Conservation (phyloP, 2,113 vertebrate species). For the Ornithorhynchus anatinus region DNA sequence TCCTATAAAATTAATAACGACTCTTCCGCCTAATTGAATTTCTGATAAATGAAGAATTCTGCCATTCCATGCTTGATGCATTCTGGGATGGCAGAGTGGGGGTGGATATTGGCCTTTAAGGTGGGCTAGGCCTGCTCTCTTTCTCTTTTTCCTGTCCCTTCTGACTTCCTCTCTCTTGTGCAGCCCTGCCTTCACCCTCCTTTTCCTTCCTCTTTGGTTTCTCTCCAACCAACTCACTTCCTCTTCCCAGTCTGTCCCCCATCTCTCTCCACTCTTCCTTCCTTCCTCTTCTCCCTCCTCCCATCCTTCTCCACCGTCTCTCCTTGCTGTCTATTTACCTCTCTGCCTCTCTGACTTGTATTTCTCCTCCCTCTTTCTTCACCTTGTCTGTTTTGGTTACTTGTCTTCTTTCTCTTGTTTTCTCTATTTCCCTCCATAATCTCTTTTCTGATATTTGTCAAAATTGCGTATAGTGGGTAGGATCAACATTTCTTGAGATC, state of each 20-base stretch:
- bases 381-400: not conserved
- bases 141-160: not conserved
- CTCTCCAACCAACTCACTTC: too few species aligned
- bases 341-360: not conserved
- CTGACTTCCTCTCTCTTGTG: not conserved
- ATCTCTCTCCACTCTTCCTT: not conserved
- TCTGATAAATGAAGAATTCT: conserved; percentile 63
- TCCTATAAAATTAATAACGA: conserved; percentile 79
- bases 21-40: conserved; percentile 75
- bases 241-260: too few species aligned
- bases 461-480: not conserved
- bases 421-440: not conserved
- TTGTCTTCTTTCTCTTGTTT: not conserved
- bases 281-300: not conserved
- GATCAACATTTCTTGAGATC: not conserved
- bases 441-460: not conserved
- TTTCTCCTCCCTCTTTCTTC: not conserved
- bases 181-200: not conserved
- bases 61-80: not conserved
- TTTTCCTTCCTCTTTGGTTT: not conserved
- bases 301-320: too few species aligned
- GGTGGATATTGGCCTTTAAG: too few species aligned
- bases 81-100: not conserved
- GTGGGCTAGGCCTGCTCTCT: not conserved
- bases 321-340: not conserved